Evolutionary conservation across 2,888 invertebrate genomes (phyloP).

Genomic region (Acleris laterana): DNA sequence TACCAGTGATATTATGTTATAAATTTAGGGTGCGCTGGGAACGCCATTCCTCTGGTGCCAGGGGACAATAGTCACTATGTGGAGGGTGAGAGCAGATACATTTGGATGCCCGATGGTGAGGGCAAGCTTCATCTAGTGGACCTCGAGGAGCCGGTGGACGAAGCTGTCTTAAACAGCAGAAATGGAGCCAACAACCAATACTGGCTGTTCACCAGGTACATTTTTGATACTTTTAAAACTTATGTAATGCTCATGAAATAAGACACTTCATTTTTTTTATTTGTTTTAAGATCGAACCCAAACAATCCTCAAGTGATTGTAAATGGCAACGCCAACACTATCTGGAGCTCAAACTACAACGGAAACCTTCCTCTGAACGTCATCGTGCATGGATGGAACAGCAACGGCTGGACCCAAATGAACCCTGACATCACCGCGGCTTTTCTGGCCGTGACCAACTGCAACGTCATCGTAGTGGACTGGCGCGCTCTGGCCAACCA

Average conservation of each 20-base stretch:
- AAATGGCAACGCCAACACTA: slow-evolving; percentile 56
- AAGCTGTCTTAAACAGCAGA: slow-evolving; percentile 42
- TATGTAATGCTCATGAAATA: no score
- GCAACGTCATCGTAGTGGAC: slow-evolving; percentile 67
- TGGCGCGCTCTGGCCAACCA: slow-evolving; percentile 58
- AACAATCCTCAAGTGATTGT: slow-evolving; percentile 56
- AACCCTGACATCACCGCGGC: slow-evolving; percentile 57
- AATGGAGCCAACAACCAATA: slow-evolving; percentile 62
- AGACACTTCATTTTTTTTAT: no score
- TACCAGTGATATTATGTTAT: background rate
- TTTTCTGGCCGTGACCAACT: slow-evolving; percentile 58
- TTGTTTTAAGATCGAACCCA: slow-evolving; percentile 58
- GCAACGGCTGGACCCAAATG: slow-evolving; percentile 54
- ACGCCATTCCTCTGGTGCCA: slow-evolving; percentile 50
- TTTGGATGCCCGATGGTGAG: slow-evolving; percentile 66
- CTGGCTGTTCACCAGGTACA: slow-evolving; percentile 47
- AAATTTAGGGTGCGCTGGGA: slow-evolving; percentile 49
- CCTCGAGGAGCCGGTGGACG: slow-evolving; percentile 50
- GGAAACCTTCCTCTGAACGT: slow-evolving; percentile 53
- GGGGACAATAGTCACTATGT: slow-evolving; percentile 64
- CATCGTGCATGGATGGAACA: slow-evolving; percentile 69
- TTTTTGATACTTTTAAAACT: background rate
- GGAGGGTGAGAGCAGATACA: slow-evolving; percentile 60
- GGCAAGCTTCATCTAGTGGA: slow-evolving; percentile 60
- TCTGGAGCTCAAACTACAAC: slow-evolving; percentile 58